Base-by-base conservation (phyloP, 53 echinoderm and acorn worm genomes). In the Actinopyga echinites region DNA sequence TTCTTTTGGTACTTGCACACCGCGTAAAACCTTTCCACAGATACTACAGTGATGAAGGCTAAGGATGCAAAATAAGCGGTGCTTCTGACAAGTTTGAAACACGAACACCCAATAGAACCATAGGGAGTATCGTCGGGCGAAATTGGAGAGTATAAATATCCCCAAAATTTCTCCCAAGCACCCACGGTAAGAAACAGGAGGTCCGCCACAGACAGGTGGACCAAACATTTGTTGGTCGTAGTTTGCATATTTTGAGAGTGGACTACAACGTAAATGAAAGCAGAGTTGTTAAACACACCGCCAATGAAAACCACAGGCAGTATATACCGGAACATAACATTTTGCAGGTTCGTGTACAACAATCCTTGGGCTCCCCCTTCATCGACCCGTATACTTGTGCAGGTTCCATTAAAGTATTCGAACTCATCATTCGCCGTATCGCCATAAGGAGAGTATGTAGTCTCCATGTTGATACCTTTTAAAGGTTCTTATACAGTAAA, bases 261-360 rank as follows among this genome's bases (percentile, higher is more conserved):
- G 25, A 22, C 40, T 10, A 80, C 81, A 24, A 80, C 81, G 43
- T 80, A 80, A 42, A 80, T 80, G 81, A 80, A 80, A 24, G 81
- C 81, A 37, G 45, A 28, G 38, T 80, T 80, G 62, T 80, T 80
- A 13, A 59, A 38, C 3, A 80, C 60, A 34, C 81, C 81, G 28
- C 58, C n/a, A 36, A 62, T 37, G 25, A 80, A 80, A 8, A 80
- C 81, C 8, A 62, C 2, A 20, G 81, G 81, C 81, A 80, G 26
- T 8, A 80, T 42, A 61, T 38, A 80, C 21, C 63, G 33, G 22
- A 61, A 28, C 3, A 80, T 80, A 19, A 20, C 62, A 11, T 37
- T 15, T 62, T 80, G 81, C 7, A 80, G 30, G 28, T 62, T 40
- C 22, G 63, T 40, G 63, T 80, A 80, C 20, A 80, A 23, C 36